Conservation (phyloP, 2,888 invertebrate species). For the Leptinotarsa rubiginosa region DNA sequence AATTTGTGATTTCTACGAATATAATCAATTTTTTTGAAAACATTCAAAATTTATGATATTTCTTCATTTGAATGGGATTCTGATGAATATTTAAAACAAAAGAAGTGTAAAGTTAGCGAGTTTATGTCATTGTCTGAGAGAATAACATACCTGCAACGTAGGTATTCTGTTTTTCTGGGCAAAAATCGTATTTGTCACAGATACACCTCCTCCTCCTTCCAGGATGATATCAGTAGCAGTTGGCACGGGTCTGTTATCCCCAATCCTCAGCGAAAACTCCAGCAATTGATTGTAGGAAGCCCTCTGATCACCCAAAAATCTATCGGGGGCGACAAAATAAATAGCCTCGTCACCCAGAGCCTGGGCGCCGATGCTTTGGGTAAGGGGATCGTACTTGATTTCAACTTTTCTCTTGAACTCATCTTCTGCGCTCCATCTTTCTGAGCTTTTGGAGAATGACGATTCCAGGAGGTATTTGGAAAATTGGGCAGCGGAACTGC, state of each 20-base stretch:
- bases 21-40: no score
- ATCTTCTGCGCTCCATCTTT: constrained; percentile 85
- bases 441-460: constrained; percentile 86
- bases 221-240: constrained; percentile 89
- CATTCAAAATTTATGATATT: no score
- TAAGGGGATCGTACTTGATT: constrained; percentile 82
- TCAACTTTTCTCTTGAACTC: constrained; percentile 70
- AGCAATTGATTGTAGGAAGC: constrained; percentile 95
- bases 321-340: constrained; percentile 91
- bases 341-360: constrained; percentile 82
- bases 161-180: constrained; percentile 91
- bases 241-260: constrained; percentile 85
- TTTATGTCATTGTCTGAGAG: background rate
- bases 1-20: no score
- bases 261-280: constrained; percentile 86
- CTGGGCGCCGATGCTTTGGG: constrained; percentile 81
- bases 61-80: no score
- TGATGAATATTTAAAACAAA: no score
- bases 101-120: no score
- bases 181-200: constrained; percentile 90
- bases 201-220: constrained; percentile 80
- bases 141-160: constrained; percentile 70
- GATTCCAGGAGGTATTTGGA: constrained; percentile 74
- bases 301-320: constrained; percentile 87
- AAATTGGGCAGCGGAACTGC: constrained; percentile 76